phyloP scores from a whole-genome alignment of 2,113 vertebrate species.

The Gavia stellata region DNA sequence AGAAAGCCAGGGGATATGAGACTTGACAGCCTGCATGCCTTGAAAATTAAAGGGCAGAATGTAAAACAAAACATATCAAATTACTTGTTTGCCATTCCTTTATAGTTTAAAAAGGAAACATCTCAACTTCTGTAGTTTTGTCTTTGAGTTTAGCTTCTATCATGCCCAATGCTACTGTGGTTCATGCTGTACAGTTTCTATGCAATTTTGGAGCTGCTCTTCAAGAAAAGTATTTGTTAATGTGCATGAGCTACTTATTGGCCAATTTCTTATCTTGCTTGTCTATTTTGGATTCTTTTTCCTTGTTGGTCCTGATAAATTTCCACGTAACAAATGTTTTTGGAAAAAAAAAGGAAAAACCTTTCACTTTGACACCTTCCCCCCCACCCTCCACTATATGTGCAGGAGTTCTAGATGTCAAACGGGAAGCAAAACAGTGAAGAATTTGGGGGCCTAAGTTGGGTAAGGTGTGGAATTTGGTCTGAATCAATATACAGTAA shows the following conservation, averaged over 20 bases:
- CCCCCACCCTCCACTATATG: background rate
- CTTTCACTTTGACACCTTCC: background rate
- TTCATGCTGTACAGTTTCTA: background rate
- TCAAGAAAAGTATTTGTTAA: background rate
- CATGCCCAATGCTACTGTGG: background rate
- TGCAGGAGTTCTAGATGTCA: constrained; percentile 29
- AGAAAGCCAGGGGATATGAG: background rate
- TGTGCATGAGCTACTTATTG: background rate
- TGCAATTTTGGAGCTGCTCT: background rate
- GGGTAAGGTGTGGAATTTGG: background rate
- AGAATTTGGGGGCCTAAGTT: constrained; percentile 1
- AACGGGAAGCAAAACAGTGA: background rate
- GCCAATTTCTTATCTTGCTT: background rate
- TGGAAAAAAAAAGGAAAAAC: background rate
- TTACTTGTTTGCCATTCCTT: background rate
- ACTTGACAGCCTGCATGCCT: background rate
- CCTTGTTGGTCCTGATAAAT: background rate
- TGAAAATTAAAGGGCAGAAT: background rate
- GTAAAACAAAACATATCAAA: background rate
- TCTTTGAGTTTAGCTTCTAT: background rate
- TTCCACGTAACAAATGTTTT: background rate
- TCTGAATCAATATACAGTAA: background rate
- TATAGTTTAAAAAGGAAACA: background rate
- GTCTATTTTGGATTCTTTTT: background rate
- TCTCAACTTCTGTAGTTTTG: background rate